These are phyloP conservation scores for Lasioglossum villosulum DNA, from an alignment of 2,888 invertebrate genomes.

Conservation along the genomic window DNA sequence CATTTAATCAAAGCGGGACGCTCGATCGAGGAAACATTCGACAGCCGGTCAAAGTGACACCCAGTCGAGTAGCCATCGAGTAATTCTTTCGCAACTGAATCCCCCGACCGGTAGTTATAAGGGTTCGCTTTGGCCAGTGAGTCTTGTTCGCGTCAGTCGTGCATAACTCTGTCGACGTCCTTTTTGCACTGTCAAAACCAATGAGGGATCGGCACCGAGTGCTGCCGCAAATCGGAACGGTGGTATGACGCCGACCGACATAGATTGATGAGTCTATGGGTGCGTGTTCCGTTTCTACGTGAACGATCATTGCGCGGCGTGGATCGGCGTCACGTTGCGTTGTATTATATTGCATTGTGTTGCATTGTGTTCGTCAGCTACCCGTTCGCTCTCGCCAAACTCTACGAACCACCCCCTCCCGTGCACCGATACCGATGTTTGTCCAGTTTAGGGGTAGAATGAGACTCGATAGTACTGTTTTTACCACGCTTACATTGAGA, in stretches of 20 bases:
- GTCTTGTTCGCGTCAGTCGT: conserved; percentile 24
- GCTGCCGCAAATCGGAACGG: conserved; percentile 64
- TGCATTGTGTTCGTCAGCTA: neutral
- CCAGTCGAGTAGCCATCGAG: conserved; percentile 18
- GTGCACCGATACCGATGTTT: conserved; percentile 1
- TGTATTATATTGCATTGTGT: conserved; percentile 11
- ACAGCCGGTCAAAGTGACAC: conserved; percentile 16
- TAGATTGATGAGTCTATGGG: conserved; percentile 63
- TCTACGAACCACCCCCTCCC: neutral
- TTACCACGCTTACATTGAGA: too few species aligned
- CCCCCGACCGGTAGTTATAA: conserved; percentile 12
- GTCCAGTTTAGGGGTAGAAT: neutral
- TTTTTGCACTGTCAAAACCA: conserved; percentile 60
- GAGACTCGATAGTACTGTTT: neutral
- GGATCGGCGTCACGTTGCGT: conserved; percentile 28
- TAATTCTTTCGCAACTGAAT: conserved; percentile 39
- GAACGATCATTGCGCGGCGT: conserved; percentile 4
- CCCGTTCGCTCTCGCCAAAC: neutral
- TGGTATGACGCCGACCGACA: conserved; percentile 62
- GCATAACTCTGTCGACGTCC: conserved; percentile 43
- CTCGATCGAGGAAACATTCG: conserved; percentile 24
- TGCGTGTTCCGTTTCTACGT: conserved; percentile 43
- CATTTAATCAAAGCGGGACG: neutral
- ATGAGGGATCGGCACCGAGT: conserved; percentile 57
- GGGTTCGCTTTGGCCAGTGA: conserved; percentile 13